phyloP scores from a whole-genome alignment of 2,113 vertebrate genomes.

The Himantopus leucocephalus region DNA sequence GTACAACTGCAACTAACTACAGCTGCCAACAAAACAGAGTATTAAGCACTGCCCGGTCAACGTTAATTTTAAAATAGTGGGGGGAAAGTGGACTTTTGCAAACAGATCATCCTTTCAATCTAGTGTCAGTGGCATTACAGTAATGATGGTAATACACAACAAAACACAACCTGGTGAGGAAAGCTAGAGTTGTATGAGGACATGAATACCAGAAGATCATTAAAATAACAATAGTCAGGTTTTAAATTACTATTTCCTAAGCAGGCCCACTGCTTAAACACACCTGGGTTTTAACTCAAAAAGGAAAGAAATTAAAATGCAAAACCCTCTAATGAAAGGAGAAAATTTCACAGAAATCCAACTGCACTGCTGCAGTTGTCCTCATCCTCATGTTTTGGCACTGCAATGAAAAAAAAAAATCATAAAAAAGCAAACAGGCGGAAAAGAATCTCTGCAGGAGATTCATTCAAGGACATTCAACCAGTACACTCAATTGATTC shows the following conservation, averaged over 20 bases:
- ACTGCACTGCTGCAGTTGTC: slow-evolving; percentile 16
- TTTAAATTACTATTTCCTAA: neutral
- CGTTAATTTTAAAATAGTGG: neutral
- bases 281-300: neutral
- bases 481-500: neutral
- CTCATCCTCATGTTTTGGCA: neutral
- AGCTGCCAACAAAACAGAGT: neutral
- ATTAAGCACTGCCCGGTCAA: neutral
- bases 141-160: neutral
- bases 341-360: neutral
- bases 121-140: neutral
- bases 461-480: neutral
- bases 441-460: neutral
- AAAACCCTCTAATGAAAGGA: neutral
- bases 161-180: neutral
- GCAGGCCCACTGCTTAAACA: neutral
- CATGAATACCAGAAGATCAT: neutral
- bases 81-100: neutral
- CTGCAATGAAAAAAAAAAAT: neutral
- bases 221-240: neutral
- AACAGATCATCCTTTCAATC: neutral
- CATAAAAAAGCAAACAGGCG: neutral
- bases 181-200: neutral
- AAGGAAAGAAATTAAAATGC: neutral
- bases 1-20: neutral